These are phyloP conservation scores for Aptenodytes patagonicus DNA, from an alignment of 2,113 vertebrate genomes.

Conservation along the genomic window DNA sequence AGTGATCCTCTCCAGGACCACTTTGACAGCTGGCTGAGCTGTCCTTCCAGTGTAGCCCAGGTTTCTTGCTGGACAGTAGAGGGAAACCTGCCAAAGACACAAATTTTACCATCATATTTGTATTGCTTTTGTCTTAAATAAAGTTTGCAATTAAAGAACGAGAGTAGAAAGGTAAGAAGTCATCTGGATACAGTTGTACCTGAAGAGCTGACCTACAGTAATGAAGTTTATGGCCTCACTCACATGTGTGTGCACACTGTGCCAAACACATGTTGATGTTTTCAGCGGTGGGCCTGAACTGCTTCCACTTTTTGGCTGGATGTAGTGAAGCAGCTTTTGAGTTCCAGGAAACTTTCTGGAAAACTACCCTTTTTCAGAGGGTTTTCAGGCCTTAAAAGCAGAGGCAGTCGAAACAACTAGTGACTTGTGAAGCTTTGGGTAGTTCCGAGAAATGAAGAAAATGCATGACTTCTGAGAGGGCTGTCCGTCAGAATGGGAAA, in stretches of 20 bases:
- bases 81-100: constrained; percentile 60
- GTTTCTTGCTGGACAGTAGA: constrained; percentile 40
- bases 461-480: background rate
- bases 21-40: background rate
- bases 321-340: background rate
- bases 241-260: background rate
- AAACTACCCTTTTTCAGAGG: background rate
- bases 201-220: background rate
- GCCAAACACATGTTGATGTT: background rate
- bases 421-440: background rate
- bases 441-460: background rate
- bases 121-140: background rate
- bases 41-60: background rate
- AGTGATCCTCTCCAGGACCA: background rate
- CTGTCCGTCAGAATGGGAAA: background rate
- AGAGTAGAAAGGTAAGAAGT: background rate
- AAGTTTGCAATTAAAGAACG: background rate
- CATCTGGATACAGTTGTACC: background rate
- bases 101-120: background rate
- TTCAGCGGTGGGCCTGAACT: background rate
- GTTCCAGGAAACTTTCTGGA: background rate
- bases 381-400: background rate
- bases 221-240: background rate
- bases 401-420: background rate
- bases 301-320: background rate